A percentile compares a stretch with the other conserved stretches of the same genome.
Conservation (phyloP, 2,113 vertebrate genomes). For the Oxygymnocypris stewartii region DNA sequence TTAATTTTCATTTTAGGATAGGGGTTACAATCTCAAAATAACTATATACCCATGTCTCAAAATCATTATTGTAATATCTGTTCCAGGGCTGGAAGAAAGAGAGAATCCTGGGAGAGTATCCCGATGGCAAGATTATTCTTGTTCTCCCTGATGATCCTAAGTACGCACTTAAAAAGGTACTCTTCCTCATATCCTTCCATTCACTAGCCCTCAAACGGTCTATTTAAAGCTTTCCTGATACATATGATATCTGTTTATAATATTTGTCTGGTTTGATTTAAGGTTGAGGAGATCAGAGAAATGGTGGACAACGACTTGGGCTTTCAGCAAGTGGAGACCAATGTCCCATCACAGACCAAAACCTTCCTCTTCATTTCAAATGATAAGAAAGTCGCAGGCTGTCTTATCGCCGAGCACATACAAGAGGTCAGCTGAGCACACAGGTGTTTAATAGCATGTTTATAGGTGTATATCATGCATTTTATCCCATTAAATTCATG, state of each 20-base stretch:
- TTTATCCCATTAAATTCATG: not conserved
- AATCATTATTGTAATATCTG: conserved; percentile 18
- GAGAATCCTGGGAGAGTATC: conserved; percentile 93
- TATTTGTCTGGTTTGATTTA: not conserved
- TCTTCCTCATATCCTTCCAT: not conserved
- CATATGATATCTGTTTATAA: not conserved
- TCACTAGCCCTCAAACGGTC: not conserved
- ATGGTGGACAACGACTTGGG: conserved; percentile 99
- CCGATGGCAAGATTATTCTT: conserved; percentile 97
- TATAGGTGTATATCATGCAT: not conserved
- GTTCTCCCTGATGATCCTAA: conserved; percentile 98
- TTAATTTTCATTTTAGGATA: not conserved
- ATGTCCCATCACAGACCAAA: conserved; percentile 94
- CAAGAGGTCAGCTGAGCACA: conserved; percentile 84
- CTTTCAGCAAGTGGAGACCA: conserved; percentile 93
- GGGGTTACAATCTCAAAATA: not conserved
- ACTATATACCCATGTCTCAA: not conserved
- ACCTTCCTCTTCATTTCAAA: conserved; percentile 97
- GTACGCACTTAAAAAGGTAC: conserved; percentile 97
- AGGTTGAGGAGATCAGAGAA: conserved; percentile 98
- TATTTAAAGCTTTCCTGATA: no score
- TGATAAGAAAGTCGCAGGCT: conserved; percentile 96
- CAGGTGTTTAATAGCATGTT: not conserved
- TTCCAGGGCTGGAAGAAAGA: conserved; percentile 98
- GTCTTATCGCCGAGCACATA: conserved; percentile 98